A percentile compares a stretch with the other conserved stretches of the same genome.
Evolutionary conservation across 1,140 invertebrate species (phyloP).

Genomic region (Euglossa dilemma): DNA sequence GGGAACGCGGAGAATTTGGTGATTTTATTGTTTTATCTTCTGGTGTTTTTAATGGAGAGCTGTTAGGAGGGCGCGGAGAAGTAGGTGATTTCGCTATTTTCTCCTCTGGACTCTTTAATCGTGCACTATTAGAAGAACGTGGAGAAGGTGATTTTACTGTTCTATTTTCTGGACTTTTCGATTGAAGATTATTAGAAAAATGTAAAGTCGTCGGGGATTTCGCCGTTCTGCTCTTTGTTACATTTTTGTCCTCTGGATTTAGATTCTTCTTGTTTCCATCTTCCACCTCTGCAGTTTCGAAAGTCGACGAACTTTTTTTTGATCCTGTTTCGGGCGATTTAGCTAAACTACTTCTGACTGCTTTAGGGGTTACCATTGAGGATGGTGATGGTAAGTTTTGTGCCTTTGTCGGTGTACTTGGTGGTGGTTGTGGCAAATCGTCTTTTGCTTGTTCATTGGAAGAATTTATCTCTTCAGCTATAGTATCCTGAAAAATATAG

Average conservation of each 20-base stretch:
- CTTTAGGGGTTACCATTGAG: constrained; percentile 69
- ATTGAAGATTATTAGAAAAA: not conserved
- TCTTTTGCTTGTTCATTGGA: constrained; percentile 11
- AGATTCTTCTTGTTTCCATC: constrained; percentile 20
- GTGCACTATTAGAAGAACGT: not conserved
- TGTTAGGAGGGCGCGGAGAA: not conserved
- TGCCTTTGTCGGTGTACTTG: constrained; percentile 66
- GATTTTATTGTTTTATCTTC: constrained; percentile 28
- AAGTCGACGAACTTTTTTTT: constrained; percentile 45
- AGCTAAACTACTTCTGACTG: constrained; percentile 71
- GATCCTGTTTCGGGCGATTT: constrained; percentile 71
- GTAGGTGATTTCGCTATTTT: not conserved
- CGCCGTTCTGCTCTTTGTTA: constrained; percentile 23
- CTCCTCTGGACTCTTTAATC: not conserved
- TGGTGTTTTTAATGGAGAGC: not conserved
- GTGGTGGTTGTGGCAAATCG: constrained; percentile 69
- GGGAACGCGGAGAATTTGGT: constrained; percentile 46
- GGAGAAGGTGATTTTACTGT: not conserved
- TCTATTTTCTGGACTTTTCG: not conserved
- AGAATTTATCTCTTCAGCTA: not conserved
- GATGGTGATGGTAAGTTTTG: constrained; percentile 44
- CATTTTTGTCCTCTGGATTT: constrained; percentile 45
- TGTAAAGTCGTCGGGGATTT: constrained; percentile 10
- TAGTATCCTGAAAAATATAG: constrained; percentile 39
- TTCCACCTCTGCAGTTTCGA: not conserved